Evolutionary conservation across 2,888 invertebrate genomes (phyloP), one percentile per base, ranked within the genome.

Genomic region (Heliconius aoede): DNA sequence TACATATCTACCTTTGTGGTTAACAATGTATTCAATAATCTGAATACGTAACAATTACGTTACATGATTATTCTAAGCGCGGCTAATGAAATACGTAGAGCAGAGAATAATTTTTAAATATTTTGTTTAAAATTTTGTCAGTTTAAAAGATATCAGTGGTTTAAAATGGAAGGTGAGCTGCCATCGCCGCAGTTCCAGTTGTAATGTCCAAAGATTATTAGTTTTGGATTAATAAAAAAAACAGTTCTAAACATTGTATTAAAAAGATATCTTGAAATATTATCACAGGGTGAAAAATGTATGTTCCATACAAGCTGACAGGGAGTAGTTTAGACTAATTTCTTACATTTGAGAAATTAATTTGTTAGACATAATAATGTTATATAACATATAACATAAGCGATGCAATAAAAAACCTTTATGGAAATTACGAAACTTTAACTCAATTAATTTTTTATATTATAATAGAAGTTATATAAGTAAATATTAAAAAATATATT

Each of bases 11-110:
- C 55, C 58, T 36, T 24, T 24, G 55, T 28, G 36, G 40, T 24
- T 72, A 76, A 72, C 71, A 76, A 72, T 68, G 64, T 30, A 61
- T 73, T 40, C 73, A 62, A 72, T 74, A 71, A 67, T 60, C 32
- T 71, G 72, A 65, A 74, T 74, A 65, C 67, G 36, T 74, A 77
- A 74, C 76, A 40, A 73, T 46, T 18, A 46, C 46, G 46, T 18
- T 46, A 46, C 5, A 3, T 46, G 18, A 18, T 24, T 65, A 62
- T 36, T 72, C 13, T 36, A 26, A 32, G 58, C 51, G 62, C 55
- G 36, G 55, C 51, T 62, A 51, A 32, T 26, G 55, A 55, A 32
- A 62, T 71, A 30, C 58, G 24, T 32, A 28, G 69, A 69, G 72
- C n/a, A 1, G 36, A 3, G 28, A 9, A 64, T 32, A n/a, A 32